Conservation (phyloP, 1,140 invertebrate species). For the Branchinecta lindahli region DNA sequence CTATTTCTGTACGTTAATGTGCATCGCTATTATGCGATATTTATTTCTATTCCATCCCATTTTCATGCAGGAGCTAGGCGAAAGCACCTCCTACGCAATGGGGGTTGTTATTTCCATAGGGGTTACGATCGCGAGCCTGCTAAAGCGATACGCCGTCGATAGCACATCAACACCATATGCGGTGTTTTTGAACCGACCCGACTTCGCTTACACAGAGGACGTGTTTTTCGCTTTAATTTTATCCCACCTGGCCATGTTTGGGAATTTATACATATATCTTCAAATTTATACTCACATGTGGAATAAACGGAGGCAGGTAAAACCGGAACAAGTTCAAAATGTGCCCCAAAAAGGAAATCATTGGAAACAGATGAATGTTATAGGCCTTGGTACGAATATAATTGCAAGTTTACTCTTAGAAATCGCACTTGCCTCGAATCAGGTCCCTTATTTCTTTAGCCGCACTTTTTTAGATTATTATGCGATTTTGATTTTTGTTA, state of each 20-base stretch:
- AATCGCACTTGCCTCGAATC: slow-evolving; percentile 1
- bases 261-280: not conserved
- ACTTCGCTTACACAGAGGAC: not conserved
- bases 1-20: not conserved
- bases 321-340: not conserved
- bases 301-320: not conserved
- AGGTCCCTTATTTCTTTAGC: slow-evolving; percentile 3
- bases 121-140: not conserved
- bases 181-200: not conserved
- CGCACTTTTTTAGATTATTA: not conserved
- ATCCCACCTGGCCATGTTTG: not conserved
- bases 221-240: not conserved
- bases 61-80: not conserved
- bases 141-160: slow-evolving; percentile 6
- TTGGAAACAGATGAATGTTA: slow-evolving; percentile 1
- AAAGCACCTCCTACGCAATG: slow-evolving; percentile 7
- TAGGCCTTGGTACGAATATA: not conserved
- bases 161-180: not conserved
- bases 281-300: slow-evolving; percentile 2
- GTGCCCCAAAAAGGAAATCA: not conserved
- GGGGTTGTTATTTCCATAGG: not conserved
- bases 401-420: not conserved
- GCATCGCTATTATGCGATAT: not conserved
- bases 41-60: slow-evolving; percentile 1
- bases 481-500: not conserved